phyloP scores from a whole-genome alignment of 1,140 invertebrate species.

The Paramacrobiotus metropolitanus region DNA sequence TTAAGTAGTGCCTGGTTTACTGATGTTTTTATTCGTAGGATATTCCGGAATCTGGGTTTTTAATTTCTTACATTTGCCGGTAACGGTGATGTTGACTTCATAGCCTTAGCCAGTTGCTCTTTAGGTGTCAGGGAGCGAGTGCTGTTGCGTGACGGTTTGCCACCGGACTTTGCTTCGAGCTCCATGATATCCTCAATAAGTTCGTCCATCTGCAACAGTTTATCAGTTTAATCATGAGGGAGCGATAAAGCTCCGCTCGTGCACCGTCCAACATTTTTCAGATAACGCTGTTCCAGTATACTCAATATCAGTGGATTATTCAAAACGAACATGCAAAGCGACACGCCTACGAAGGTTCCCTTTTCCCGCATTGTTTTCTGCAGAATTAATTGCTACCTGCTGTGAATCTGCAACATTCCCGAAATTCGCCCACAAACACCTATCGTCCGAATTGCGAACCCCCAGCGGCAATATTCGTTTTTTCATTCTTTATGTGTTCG shows the following conservation, averaged over 20 bases:
- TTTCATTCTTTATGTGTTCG: no score
- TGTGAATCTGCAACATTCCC: no score
- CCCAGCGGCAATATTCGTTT: no score
- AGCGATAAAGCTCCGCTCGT: neutral
- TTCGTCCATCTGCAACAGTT: slow-evolving; percentile 17
- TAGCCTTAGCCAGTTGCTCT: neutral
- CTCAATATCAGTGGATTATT: neutral
- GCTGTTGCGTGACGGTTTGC: neutral
- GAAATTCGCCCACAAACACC: no score
- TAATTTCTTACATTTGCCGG: neutral
- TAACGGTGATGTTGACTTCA: neutral
- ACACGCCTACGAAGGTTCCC: neutral
- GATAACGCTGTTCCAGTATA: neutral
- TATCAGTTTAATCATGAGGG: neutral
- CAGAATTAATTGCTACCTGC: no score
- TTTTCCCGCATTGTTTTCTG: no score
- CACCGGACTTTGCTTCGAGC: slow-evolving; percentile 12
- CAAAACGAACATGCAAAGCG: neutral
- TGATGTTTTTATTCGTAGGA: no score
- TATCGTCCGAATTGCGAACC: no score
- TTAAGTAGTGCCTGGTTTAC: no score
- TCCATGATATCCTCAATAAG: slow-evolving; percentile 18
- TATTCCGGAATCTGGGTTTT: neutral
- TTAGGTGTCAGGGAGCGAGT: neutral
- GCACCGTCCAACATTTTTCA: neutral